These are phyloP conservation scores for Fulica atra DNA, from an alignment of 2,113 vertebrate genomes.

Conservation along the genomic window DNA sequence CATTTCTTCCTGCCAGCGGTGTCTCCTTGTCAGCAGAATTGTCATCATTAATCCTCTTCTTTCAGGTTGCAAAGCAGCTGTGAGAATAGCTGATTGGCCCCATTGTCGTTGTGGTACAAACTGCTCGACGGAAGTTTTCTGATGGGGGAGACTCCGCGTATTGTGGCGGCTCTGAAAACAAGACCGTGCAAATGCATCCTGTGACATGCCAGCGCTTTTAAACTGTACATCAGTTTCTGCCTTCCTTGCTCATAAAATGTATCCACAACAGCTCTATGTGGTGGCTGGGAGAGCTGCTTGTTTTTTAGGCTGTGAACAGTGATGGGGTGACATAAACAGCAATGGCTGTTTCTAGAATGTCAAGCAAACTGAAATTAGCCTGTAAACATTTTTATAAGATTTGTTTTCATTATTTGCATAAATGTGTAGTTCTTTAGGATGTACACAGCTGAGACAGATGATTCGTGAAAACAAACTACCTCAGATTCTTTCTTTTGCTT, in stretches of 20 bases:
- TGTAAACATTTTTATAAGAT: not conserved
- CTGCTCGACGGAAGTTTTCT: not conserved
- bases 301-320: not conserved
- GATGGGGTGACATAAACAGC: not conserved
- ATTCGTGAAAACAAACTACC: not conserved
- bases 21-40: constrained; percentile 15
- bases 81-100: not conserved
- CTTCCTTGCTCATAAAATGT: not conserved
- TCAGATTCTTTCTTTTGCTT: not conserved
- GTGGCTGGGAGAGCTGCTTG: not conserved
- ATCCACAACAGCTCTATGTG: not conserved
- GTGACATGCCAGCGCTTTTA: not conserved
- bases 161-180: not conserved
- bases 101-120: not conserved
- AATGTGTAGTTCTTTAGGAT: not conserved
- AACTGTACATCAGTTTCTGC: not conserved
- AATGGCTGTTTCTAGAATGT: not conserved
- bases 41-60: not conserved
- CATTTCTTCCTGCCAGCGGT: not conserved
- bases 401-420: not conserved
- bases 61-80: not conserved
- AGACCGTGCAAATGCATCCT: not conserved
- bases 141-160: not conserved
- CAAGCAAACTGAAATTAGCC: not conserved
- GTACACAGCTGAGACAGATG: not conserved